phyloP scores from a whole-genome alignment of 1,140 invertebrate species.

The Pseudomyrmex cubaensis region DNA sequence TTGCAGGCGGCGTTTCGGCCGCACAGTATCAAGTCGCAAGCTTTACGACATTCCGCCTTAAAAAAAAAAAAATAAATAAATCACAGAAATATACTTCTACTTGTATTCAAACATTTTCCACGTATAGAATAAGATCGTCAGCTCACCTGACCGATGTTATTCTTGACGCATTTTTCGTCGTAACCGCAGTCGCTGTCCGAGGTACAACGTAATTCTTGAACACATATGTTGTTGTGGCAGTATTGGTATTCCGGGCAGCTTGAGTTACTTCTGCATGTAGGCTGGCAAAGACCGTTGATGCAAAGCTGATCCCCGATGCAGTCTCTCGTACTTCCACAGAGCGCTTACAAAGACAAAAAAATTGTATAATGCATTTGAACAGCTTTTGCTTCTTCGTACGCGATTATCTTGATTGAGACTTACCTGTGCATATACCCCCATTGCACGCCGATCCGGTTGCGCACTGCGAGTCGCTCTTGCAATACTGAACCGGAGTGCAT shows the following conservation, averaged over 20 bases:
- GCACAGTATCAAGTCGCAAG: conserved; percentile 90
- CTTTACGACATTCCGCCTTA: conserved; percentile 89
- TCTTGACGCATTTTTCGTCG: conserved; percentile 89
- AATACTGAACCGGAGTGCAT: conserved; percentile 92
- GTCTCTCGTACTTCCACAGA: conserved; percentile 91
- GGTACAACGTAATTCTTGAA: conserved; percentile 91
- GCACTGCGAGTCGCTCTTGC: conserved; percentile 91
- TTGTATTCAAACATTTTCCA: conserved; percentile 1
- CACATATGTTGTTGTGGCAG: conserved; percentile 93
- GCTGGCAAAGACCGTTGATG: conserved; percentile 91
- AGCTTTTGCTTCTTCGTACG: background rate
- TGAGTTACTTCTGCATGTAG: conserved; percentile 91
- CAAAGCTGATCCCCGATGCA: conserved; percentile 93
- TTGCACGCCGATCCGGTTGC: conserved; percentile 92
- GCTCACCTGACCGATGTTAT: conserved; percentile 87
- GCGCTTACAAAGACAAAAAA: conserved; percentile 79
- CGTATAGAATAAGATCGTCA: background rate
- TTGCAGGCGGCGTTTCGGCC: conserved; percentile 93
- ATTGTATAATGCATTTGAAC: background rate
- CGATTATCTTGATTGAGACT: conserved; percentile 66
- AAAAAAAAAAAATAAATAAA: background rate
- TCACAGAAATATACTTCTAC: background rate
- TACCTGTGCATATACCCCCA: conserved; percentile 92
- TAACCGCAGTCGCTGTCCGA: conserved; percentile 89
- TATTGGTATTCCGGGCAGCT: conserved; percentile 93